These are phyloP conservation scores for Pangasius larnaudii DNA, from an alignment of 2,797 vertebrate species.

Conservation along the genomic window DNA sequence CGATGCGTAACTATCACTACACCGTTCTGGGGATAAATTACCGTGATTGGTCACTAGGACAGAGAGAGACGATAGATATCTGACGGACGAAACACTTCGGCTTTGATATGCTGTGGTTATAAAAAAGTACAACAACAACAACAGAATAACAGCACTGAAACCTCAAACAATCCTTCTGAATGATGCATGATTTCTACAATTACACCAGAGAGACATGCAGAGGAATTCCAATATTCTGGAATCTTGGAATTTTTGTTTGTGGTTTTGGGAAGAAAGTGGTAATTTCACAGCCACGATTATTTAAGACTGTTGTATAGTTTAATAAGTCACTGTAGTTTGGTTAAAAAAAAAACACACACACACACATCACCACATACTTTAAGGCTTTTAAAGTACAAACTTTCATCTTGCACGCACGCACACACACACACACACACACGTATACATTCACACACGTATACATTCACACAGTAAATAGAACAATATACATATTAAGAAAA, in stretches of 20 bases:
- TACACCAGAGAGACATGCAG: constrained; percentile 39
- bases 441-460: constrained; percentile 17
- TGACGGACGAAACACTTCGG: background rate
- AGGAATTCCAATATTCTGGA: constrained; percentile 18
- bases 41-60: constrained; percentile 23
- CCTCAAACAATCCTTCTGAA: background rate
- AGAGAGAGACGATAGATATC: constrained; percentile 6
- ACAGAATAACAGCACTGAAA: constrained; percentile 26
- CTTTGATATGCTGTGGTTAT: constrained; percentile 33
- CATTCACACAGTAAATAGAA: constrained; percentile 27
- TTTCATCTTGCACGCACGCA: background rate
- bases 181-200: background rate
- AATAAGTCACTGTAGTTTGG: constrained; percentile 36
- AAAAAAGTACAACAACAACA: background rate
- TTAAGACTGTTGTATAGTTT: constrained; percentile 38
- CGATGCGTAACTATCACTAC: background rate
- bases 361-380: constrained; percentile 51
- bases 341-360: constrained; percentile 11
- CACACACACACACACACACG: background rate
- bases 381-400: constrained; percentile 59
- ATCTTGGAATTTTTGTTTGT: background rate
- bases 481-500: constrained; percentile 38
- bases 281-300: constrained; percentile 43
- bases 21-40: background rate
- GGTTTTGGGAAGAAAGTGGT: constrained; percentile 29